A percentile compares a stretch with the other conserved stretches of the same genome.
Evolutionary conservation across 2,113 vertebrate species (phyloP).

Genomic region (Notarius lentiginosus): DNA sequence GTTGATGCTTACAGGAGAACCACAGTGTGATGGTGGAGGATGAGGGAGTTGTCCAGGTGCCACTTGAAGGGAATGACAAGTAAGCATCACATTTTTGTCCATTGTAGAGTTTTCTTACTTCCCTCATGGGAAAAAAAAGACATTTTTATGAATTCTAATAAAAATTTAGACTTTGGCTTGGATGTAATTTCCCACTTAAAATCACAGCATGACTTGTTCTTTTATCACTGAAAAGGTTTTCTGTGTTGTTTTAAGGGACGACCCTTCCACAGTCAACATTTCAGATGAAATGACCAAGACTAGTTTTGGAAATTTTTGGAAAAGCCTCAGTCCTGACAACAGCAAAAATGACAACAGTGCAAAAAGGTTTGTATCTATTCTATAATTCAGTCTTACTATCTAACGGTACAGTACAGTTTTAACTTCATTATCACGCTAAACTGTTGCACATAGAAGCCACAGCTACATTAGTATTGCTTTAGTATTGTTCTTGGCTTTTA

Average conservation of each 20-base stretch:
- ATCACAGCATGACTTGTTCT: not conserved
- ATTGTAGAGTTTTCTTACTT: not conserved
- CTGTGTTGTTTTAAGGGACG: conserved; percentile 77
- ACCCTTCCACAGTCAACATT: conserved; percentile 97
- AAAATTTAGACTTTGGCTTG: not conserved
- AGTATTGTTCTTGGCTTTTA: no score
- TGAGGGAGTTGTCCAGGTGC: conserved; percentile 92
- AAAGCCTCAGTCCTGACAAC: conserved; percentile 84
- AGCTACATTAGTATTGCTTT: not conserved
- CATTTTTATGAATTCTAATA: not conserved
- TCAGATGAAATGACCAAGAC: conserved; percentile 99
- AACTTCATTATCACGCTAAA: not conserved
- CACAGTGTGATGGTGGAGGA: conserved; percentile 95
- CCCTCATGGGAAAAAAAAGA: not conserved
- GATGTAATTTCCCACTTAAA: not conserved
- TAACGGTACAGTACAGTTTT: not conserved
- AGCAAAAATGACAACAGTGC: conserved; percentile 87
- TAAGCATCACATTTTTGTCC: conserved; percentile 62
- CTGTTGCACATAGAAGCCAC: not conserved
- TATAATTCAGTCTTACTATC: not conserved
- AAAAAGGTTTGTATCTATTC: conserved; percentile 85
- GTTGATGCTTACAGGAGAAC: conserved; percentile 78
- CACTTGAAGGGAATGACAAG: conserved; percentile 90
- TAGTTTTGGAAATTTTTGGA: conserved; percentile 86
- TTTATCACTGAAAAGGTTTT: not conserved